Percentiles rank a stretch among this genome's conserved stretches.
Conservation (phyloP, 1,140 invertebrate species). For the Papilio helenus region DNA sequence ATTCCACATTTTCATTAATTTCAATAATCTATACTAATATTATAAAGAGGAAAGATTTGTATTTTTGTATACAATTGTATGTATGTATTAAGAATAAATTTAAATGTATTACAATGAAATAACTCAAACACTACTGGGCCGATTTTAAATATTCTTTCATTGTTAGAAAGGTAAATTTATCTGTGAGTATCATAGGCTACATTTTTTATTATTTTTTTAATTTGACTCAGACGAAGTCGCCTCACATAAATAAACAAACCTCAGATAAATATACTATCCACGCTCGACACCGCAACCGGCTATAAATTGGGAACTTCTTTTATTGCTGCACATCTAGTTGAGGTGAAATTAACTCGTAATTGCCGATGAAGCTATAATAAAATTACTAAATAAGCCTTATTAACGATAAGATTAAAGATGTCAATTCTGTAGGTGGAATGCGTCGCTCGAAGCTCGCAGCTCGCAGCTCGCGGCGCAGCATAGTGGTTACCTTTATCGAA, state of each 20-base stretch:
- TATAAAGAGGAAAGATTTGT: too few relatives aligned
- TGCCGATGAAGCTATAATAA: constrained; percentile 65
- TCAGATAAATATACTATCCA: constrained; percentile 68
- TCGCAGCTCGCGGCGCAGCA: neutral
- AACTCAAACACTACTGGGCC: too few relatives aligned
- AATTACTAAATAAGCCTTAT: constrained; percentile 56
- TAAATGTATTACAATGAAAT: too few relatives aligned
- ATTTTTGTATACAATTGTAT: too few relatives aligned
- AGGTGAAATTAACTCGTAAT: constrained; percentile 69
- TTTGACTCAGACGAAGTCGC: too few relatives aligned
- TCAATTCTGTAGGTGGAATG: constrained; percentile 36
- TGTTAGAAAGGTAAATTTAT: too few relatives aligned
- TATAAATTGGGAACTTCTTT: constrained; percentile 70
- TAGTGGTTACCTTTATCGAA: constrained; percentile 36
- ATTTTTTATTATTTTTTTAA: too few relatives aligned
- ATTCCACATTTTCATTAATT: too few relatives aligned
- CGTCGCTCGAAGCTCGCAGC: constrained; percentile 2
- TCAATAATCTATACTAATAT: too few relatives aligned
- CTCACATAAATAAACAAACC: constrained; percentile 67
- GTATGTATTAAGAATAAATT: too few relatives aligned
- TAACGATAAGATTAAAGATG: constrained; percentile 40
- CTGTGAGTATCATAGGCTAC: too few relatives aligned
- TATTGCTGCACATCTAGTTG: constrained; percentile 61
- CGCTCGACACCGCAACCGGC: constrained; percentile 62
- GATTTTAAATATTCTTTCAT: too few relatives aligned